phyloP scores from a whole-genome alignment of 2,113 vertebrate genomes.

The Perca schrenkii region DNA sequence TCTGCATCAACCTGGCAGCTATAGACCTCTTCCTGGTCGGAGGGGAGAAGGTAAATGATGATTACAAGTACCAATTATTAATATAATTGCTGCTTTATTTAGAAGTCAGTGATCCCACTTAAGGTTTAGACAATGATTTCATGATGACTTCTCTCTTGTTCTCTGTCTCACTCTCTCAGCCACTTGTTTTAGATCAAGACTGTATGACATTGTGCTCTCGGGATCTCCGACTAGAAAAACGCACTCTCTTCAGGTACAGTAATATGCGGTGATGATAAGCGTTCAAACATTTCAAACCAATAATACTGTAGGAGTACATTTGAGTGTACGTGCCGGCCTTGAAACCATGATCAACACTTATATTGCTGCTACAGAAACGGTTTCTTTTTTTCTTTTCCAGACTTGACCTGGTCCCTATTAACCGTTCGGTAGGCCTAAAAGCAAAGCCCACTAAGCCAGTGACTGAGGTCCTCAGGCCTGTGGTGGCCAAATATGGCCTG shows the following conservation, averaged over 20 bases:
- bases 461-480: constrained; percentile 95
- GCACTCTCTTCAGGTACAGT: constrained; percentile 94
- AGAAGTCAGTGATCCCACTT: constrained; percentile 10
- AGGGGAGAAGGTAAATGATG: constrained; percentile 92
- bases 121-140: constrained; percentile 19
- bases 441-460: constrained; percentile 98
- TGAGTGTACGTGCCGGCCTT: neutral
- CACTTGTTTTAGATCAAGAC: constrained; percentile 96
- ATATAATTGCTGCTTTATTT: neutral
- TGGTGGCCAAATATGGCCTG: constrained; percentile 97
- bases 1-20: constrained; percentile 93
- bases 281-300: neutral
- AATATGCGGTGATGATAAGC: neutral
- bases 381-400: constrained; percentile 72
- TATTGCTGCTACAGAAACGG: neutral
- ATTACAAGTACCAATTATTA: too few species aligned
- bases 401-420: constrained; percentile 97
- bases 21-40: constrained; percentile 96
- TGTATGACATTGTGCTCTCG: constrained; percentile 95
- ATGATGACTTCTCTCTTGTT: constrained; percentile 1
- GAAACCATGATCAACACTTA: neutral
- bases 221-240: constrained; percentile 94
- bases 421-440: constrained; percentile 96
- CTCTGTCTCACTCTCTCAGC: constrained; percentile 80
- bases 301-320: neutral